These are phyloP conservation scores for Gandaritis pyraliata DNA, from an alignment of 2,888 invertebrate genomes.

Conservation along the genomic window DNA sequence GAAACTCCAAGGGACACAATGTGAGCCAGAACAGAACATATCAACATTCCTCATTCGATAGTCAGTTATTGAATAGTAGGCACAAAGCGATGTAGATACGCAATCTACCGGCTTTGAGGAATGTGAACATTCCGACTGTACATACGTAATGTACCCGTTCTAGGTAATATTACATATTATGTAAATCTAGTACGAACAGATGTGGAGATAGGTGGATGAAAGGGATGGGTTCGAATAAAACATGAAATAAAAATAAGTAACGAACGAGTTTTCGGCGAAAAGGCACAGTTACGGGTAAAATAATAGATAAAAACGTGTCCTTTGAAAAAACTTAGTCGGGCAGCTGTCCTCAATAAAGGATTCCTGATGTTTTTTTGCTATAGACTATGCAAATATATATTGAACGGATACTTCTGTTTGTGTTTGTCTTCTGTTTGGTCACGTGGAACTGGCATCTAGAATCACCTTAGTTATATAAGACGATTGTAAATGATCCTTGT, in stretches of 20 bases:
- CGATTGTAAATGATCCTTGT: too few species aligned
- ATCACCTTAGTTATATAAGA: too few species aligned
- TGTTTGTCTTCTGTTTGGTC: too few species aligned
- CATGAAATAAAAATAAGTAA: not conserved
- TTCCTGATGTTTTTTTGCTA: too few species aligned
- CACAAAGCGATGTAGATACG: constrained; percentile 26
- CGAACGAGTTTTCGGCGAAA: not conserved
- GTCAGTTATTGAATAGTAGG: constrained; percentile 26
- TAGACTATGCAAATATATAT: too few species aligned
- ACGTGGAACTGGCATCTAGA: too few species aligned
- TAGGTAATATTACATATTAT: constrained; percentile 11
- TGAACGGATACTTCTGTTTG: too few species aligned
- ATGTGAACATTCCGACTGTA: constrained; percentile 23
- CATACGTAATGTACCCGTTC: constrained; percentile 6
- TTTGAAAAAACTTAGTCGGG: too few species aligned
- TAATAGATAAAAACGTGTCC: too few species aligned
- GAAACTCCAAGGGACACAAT: not conserved
- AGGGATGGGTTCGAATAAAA: not conserved
- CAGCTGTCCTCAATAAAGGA: too few species aligned
- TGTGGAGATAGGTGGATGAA: not conserved
- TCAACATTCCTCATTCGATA: constrained; percentile 17
- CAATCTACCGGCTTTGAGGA: constrained; percentile 21
- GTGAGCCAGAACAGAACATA: constrained; percentile 7
- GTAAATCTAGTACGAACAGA: not conserved
- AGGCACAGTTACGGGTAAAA: too few species aligned